phyloP scores from a whole-genome alignment of 1,140 invertebrate genomes.

The Trachymyrmex cornetzi region DNA sequence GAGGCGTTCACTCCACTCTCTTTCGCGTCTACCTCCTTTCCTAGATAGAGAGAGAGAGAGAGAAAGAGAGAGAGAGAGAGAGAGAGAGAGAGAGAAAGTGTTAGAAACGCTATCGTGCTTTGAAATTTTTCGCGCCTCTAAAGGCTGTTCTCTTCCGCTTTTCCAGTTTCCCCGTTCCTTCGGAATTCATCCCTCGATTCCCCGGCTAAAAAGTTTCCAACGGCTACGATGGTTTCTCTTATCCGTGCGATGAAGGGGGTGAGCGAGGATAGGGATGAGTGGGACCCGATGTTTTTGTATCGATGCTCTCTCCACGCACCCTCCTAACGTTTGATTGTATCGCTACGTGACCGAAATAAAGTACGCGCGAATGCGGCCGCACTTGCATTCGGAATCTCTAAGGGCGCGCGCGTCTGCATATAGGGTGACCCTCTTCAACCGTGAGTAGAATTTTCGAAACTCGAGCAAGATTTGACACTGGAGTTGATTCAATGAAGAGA shows the following conservation, averaged over 20 bases:
- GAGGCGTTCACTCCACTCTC: background rate
- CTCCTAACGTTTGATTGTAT: constrained; percentile 66
- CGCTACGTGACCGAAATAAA: constrained; percentile 73
- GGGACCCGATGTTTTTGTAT: constrained; percentile 66
- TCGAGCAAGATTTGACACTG: background rate
- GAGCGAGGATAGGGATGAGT: background rate
- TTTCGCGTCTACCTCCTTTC: background rate
- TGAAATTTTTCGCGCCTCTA: constrained; percentile 66
- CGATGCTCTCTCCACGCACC: constrained; percentile 34
- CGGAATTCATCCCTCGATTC: constrained; percentile 13
- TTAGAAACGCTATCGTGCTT: constrained; percentile 42
- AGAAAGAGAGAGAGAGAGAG: too few relatives aligned
- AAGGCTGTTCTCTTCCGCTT: constrained; percentile 8
- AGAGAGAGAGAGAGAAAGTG: constrained; percentile 1
- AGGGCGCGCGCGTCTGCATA: constrained; percentile 24
- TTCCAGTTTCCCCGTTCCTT: background rate
- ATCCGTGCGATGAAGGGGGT: constrained; percentile 26
- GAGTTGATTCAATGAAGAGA: background rate
- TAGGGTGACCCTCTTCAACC: background rate
- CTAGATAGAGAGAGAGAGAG: background rate
- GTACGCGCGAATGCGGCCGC: constrained; percentile 3
- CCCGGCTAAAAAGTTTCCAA: constrained; percentile 55
- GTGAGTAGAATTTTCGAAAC: background rate
- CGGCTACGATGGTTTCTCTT: constrained; percentile 52
- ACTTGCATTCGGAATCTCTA: constrained; percentile 50